Base-by-base conservation (phyloP, 1,140 invertebrate species). In the Drosophila aff. region DNA sequence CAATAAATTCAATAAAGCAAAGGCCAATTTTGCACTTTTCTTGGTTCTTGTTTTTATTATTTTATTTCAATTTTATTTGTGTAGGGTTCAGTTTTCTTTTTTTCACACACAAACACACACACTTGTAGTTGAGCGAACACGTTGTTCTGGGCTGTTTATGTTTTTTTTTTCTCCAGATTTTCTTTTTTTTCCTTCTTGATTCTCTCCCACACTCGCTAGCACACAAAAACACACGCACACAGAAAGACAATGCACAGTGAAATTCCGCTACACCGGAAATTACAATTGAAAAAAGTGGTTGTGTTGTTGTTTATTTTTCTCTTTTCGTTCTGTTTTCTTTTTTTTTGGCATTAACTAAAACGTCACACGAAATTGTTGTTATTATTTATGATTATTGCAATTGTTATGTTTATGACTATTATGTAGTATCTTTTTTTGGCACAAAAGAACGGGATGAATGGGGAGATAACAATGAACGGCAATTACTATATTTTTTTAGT, bases 221-320 rank as follows among this genome's bases (percentile, higher is more conserved):
- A 40, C 28, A 31, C 49, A 50, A 26, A 13, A 23, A 23, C 53
- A 63, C 44, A 55, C 44, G 46, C 38, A 76, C 38, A 57, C 6
- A 62, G 31, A 38, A 38, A 41, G 21, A 78, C 74, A 65, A 64
- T 73, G 71, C 73, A 87, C 81, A 84, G 77, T 66, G 69, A 89
- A 84, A 89, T 90, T 85, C 81, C 81, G 81, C 74, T 81, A 90
- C 74, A 89, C 85, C 81, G 85, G 85, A 89, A 85, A 90, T 89
- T 71, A 89, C 85, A 89, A 89, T 89, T 89, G 85, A 89, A 84
- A 81, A 78, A 69, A 79, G 81, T 83, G 81, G 64, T 68, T 65
- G 67, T 61, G 8, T 52, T 63, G 47, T 77, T 77, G 57, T 77
- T 69, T 69, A 41, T 59, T 59, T 66, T 74, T 28, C 26, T 38